Evolutionary conservation across 2,888 invertebrate species (phyloP), one percentile per base, ranked within the genome.

Genomic region (Bellardia pandia): DNA sequence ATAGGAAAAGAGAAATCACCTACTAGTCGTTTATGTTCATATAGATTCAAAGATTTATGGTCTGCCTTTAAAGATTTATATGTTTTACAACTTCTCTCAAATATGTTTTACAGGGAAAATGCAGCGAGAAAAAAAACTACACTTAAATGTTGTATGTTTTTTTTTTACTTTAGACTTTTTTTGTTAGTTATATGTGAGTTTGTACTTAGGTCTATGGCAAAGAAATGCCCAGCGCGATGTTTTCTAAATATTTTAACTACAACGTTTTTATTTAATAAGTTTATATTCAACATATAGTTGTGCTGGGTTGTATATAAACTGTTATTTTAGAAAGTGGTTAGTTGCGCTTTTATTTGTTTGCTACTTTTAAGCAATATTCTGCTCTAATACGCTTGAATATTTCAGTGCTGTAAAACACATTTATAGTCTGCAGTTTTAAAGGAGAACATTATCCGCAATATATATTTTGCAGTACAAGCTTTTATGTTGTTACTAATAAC

Each of bases 1-100:
- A 42, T 8, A 74, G 60, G 48, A n/a, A 75, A 51, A 66, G 33
- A 75, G 68, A 68, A 77, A 79, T 78, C 79, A 78, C 68, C 69
- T 71, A 74, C 75, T 85, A 74, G 83, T 66, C 83, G 83, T 84
- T 84, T 72, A 74, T 80, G 82, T 77, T 77, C 69, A 76, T 69
- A 76, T 71, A 60, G 84, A 81, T 78, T 78, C 81, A 85, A 88
- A 86, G 87, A 89, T 89, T 89, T 89, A 89, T 89, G 88, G 88
- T 86, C 85, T 89, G 88, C 80, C 78, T 72, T 83, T 86, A 78
- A 80, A 89, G 89, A 89, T 89, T 89, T 89, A 89, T 89, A 83
- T 85, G 87, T 78, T 78, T 75, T 83, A 85, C 64, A 87, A 85
- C 81, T 87, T 85, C 75, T 75, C 78, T 58, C 42, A 85, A 87